phyloP scores from a whole-genome alignment of 2,797 vertebrate species.

The Heteromormyrus szaboi region DNA sequence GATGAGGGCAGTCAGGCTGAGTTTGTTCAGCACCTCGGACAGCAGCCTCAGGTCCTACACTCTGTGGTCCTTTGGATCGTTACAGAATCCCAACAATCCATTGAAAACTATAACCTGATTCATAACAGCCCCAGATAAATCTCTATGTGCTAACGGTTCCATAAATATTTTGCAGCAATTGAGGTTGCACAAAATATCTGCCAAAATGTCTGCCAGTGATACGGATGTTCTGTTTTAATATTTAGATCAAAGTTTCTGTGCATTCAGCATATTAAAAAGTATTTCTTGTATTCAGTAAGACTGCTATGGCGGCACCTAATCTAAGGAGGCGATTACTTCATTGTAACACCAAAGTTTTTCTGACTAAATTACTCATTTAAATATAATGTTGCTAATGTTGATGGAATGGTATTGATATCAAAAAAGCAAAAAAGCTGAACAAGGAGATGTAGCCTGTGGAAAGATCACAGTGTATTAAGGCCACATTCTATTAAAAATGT shows the following conservation, averaged over 20 bases:
- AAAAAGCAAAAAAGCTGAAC: not conserved
- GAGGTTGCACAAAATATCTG: not conserved
- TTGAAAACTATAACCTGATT: not conserved
- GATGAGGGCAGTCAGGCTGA: not conserved
- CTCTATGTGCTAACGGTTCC: not conserved
- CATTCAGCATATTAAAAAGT: not conserved
- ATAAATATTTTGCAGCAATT: not conserved
- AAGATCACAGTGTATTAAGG: not conserved
- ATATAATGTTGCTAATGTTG: not conserved
- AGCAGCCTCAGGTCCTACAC: not conserved
- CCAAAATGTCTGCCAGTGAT: not conserved
- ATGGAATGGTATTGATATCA: not conserved
- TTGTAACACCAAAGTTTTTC: not conserved
- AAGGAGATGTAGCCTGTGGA: not conserved
- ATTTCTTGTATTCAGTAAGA: not conserved
- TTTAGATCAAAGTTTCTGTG: not conserved
- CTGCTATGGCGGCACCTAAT: not conserved
- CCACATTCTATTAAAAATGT: not conserved
- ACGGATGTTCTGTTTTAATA: not conserved
- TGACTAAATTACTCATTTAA: not conserved
- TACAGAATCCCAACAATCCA: not conserved
- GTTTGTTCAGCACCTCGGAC: not conserved
- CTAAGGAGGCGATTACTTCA: not conserved
- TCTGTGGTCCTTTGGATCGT: not conserved
- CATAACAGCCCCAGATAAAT: not conserved